A percentile compares a stretch with the other conserved stretches of the same genome.
Evolutionary conservation across 1,140 invertebrate species (phyloP).

Genomic region (Trichomalopsis sarcophagae): DNA sequence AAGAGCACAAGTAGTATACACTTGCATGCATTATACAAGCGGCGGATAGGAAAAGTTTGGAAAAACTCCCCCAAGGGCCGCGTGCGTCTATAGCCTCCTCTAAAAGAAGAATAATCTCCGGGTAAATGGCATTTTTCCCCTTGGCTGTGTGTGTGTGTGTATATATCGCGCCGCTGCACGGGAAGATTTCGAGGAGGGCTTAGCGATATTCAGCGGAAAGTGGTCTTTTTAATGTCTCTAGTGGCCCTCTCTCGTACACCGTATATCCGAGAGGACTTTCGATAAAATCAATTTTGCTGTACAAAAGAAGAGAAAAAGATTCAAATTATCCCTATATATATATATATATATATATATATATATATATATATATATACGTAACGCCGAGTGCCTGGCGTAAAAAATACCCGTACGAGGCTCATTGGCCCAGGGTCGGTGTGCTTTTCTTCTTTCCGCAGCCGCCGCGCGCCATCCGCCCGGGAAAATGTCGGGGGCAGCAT

Average conservation of each 20-base stretch:
- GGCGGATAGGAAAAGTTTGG: background rate
- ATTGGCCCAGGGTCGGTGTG: background rate
- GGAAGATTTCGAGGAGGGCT: background rate
- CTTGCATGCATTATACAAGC: background rate
- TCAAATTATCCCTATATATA: no score
- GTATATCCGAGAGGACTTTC: no score
- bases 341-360: no score
- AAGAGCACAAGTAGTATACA: slow-evolving; percentile 1
- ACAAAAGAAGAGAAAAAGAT: no score
- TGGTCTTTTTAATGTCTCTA: no score
- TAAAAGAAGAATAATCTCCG: slow-evolving; percentile 23
- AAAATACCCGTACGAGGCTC: background rate
- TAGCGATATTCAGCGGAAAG: no score
- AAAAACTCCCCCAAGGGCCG: background rate
- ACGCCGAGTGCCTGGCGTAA: background rate
- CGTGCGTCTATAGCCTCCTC: background rate
- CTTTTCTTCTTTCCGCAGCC: background rate
- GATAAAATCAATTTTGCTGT: no score
- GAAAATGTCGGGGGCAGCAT: slow-evolving; percentile 10
- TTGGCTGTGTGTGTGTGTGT: background rate
- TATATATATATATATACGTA: no score
- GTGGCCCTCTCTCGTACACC: no score
- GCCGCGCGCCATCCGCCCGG: background rate
- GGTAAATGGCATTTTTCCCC: slow-evolving; percentile 17
- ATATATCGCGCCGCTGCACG: background rate